A percentile compares a stretch with the other conserved stretches of the same genome.
Evolutionary conservation across 2,113 vertebrate species (phyloP).

Genomic region (Lepus timidus): DNA sequence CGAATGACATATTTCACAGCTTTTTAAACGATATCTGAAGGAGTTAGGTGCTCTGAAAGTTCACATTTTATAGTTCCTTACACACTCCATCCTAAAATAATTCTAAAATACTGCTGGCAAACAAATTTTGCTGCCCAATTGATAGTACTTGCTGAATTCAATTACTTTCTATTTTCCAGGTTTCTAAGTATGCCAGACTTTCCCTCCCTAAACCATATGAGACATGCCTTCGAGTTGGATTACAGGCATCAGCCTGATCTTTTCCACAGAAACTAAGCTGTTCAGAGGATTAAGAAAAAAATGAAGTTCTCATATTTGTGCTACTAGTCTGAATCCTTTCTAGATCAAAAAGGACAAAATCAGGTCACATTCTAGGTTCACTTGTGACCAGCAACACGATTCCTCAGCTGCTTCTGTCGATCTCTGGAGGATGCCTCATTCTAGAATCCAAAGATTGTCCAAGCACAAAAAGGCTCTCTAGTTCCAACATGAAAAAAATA

Average conservation of each 20-base stretch:
- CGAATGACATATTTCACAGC: background rate
- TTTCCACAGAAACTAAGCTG: conserved; percentile 45
- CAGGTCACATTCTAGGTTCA: background rate
- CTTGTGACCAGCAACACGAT: background rate
- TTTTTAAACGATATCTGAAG: conserved; percentile 30
- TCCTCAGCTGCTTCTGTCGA: background rate
- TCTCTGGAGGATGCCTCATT: background rate
- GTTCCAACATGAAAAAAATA: background rate
- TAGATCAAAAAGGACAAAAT: background rate
- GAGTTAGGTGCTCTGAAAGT: background rate
- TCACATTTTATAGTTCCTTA: conserved; percentile 43
- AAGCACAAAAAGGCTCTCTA: background rate
- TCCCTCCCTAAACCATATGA: background rate
- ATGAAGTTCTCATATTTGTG: background rate
- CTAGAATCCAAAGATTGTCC: background rate
- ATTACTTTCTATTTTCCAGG: conserved; percentile 56
- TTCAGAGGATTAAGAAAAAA: conserved; percentile 48
- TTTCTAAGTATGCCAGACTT: background rate
- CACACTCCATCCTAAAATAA: background rate
- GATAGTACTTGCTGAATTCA: background rate
- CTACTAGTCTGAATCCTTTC: conserved; percentile 18
- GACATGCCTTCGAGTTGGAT: background rate
- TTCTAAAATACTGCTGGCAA: conserved; percentile 1
- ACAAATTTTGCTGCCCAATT: background rate
- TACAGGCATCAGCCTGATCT: background rate